Evolutionary conservation across 2,888 invertebrate genomes (phyloP).

Genomic region (Oxyteleia sp.): DNA sequence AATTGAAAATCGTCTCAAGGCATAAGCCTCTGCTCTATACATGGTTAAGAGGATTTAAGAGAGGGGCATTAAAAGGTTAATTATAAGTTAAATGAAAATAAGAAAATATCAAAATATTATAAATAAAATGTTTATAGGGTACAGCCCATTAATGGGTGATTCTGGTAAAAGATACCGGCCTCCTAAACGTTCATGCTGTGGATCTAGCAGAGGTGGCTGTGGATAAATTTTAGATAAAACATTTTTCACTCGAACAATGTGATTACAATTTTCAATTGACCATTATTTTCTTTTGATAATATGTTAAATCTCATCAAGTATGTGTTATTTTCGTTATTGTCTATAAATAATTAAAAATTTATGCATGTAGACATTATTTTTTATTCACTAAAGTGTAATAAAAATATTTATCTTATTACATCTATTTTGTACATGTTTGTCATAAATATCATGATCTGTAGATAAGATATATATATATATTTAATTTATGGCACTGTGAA

Average conservation of each 20-base stretch:
- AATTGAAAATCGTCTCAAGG: no score
- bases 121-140: slow-evolving; percentile 80
- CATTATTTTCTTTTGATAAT: slow-evolving; percentile 1
- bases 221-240: slow-evolving; percentile 77
- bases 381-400: background rate
- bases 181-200: slow-evolving; percentile 84
- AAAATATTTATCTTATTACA: background rate
- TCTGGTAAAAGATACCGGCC: slow-evolving; percentile 83
- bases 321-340: slow-evolving; percentile 11
- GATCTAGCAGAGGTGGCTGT: slow-evolving; percentile 82
- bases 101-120: no score
- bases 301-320: slow-evolving; percentile 1
- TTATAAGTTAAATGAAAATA: no score
- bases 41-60: no score
- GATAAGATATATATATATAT: slow-evolving; percentile 23
- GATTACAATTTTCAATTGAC: slow-evolving; percentile 2
- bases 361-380: background rate
- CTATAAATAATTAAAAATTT: slow-evolving; percentile 26
- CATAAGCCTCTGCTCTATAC: no score
- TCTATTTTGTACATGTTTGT: slow-evolving; percentile 3
- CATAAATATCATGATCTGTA: slow-evolving; percentile 17
- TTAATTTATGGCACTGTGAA: slow-evolving; percentile 16
- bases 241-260: slow-evolving; percentile 2
- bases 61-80: no score
- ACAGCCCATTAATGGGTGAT: slow-evolving; percentile 86